Conservation (phyloP, 2,797 vertebrate genomes). For the Acomys russatus region DNA sequence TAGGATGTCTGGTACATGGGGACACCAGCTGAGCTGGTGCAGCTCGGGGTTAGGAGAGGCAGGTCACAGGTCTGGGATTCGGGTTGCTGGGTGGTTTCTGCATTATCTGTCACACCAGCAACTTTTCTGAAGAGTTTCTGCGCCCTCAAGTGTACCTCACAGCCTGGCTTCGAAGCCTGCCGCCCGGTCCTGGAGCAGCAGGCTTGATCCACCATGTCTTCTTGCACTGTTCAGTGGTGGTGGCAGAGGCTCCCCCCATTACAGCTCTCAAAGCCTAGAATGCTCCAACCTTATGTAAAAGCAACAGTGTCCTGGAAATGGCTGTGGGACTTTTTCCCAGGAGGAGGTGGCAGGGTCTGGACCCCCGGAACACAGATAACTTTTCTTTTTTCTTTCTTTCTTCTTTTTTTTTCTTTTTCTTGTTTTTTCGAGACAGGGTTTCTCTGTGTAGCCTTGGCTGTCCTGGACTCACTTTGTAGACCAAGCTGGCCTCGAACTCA, state of each 20-base stretch:
- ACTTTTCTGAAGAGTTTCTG: background rate
- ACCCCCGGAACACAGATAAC: background rate
- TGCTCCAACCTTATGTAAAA: background rate
- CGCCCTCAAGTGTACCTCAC: fast-evolving
- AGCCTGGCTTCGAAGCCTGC: no score
- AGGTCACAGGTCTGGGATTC: background rate
- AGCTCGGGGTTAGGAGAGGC: fast-evolving
- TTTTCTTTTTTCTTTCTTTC: background rate
- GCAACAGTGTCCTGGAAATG: background rate
- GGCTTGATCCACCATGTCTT: fast-evolving
- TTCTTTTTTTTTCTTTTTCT: no score
- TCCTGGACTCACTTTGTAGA: no score
- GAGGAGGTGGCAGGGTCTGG: no score
- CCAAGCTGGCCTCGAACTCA: no score
- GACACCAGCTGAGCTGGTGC: background rate
- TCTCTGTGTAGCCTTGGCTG: no score
- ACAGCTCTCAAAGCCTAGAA: background rate
- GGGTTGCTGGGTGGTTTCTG: background rate
- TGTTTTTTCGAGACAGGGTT: no score
- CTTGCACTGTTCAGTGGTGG: background rate
- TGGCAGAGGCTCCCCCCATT: background rate
- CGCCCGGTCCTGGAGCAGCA: fast-evolving
- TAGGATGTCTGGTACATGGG: background rate
- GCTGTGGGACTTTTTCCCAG: background rate
- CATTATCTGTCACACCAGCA: background rate